These are phyloP conservation scores for Myioborus miniatus DNA, from an alignment of 2,797 vertebrate species.

Conservation along the genomic window DNA sequence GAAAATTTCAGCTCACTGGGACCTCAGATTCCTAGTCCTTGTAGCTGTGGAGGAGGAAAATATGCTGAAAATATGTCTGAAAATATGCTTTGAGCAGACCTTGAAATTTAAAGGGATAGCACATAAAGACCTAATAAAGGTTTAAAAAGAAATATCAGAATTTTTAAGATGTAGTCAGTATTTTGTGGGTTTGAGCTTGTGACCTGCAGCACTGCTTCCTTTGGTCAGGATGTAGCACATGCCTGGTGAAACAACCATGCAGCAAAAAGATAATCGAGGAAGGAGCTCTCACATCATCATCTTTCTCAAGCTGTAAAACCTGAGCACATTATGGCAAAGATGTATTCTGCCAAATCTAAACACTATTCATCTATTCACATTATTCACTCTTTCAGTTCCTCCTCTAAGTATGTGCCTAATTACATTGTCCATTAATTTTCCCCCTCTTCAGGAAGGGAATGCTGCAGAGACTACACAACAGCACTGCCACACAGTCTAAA, in stretches of 20 bases:
- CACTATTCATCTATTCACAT: background rate
- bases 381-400: background rate
- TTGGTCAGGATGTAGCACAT: too few relatives aligned
- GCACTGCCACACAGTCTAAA: background rate
- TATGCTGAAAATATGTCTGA: background rate
- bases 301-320: background rate
- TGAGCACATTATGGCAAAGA: background rate
- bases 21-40: background rate
- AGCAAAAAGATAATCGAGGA: background rate
- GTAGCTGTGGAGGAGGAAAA: background rate
- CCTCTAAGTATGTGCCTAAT: background rate
- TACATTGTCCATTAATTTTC: background rate
- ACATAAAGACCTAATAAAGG: background rate
- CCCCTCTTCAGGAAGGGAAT: background rate
- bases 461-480: background rate
- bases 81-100: background rate
- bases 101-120: background rate
- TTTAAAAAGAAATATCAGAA: background rate
- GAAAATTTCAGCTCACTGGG: background rate
- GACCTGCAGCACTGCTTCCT: background rate
- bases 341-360: background rate
- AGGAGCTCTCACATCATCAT: background rate
- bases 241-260: rapidly evolving
- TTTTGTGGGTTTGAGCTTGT: background rate
- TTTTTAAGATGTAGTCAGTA: background rate